phyloP scores from a whole-genome alignment of 2,797 vertebrate species.

The Enteromius paludinosus region DNA sequence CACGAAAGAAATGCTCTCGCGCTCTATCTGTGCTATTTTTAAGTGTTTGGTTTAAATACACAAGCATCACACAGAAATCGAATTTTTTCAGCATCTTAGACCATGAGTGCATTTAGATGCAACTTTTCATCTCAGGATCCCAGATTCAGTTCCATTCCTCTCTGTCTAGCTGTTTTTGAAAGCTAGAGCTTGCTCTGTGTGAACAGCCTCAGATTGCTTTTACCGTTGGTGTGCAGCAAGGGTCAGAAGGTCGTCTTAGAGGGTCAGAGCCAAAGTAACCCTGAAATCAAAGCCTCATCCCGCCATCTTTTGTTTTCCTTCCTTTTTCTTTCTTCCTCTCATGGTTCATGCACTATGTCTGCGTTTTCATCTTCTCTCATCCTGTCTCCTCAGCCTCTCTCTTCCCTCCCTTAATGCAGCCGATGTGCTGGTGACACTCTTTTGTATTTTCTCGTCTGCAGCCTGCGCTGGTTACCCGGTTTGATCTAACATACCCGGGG shows the following conservation, averaged over 20 bases:
- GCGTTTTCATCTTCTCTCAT: slow-evolving; percentile 55
- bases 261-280: slow-evolving; percentile 2
- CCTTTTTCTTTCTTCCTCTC: slow-evolving; percentile 12
- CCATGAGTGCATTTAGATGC: background rate
- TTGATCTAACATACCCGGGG: slow-evolving; percentile 82
- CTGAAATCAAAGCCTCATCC: background rate
- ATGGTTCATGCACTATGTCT: slow-evolving; percentile 62
- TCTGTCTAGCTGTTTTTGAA: background rate
- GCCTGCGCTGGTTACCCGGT: slow-evolving; percentile 82
- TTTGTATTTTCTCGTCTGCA: slow-evolving; percentile 78
- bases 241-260: background rate
- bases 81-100: background rate
- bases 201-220: background rate
- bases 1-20: background rate
- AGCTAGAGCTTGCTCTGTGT: background rate
- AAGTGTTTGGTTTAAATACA: background rate
- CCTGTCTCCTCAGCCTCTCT: slow-evolving; percentile 47
- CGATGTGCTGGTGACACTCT: slow-evolving; percentile 69
- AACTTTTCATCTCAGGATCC: background rate
- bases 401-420: slow-evolving; percentile 33
- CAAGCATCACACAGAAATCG: background rate
- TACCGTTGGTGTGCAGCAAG: background rate
- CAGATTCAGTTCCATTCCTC: background rate
- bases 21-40: background rate
- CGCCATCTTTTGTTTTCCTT: slow-evolving; percentile 20